These are phyloP conservation scores for Athalia circularis DNA, from an alignment of 2,888 invertebrate genomes.

Conservation along the genomic window DNA sequence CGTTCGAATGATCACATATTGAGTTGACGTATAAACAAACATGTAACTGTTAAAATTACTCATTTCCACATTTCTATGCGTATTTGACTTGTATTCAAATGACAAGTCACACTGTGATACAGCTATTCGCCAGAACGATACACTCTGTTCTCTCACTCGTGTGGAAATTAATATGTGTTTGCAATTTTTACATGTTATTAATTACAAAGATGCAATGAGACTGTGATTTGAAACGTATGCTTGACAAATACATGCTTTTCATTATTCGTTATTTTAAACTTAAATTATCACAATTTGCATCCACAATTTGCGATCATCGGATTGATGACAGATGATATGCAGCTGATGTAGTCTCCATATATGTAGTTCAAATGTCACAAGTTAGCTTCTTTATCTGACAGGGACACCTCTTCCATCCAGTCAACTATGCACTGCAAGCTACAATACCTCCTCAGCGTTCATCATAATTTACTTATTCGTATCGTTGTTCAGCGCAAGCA, in stretches of 20 bases:
- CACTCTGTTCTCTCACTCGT: background rate
- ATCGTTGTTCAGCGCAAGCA: too few relatives aligned
- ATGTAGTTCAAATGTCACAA: too few relatives aligned
- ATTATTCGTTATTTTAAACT: too few relatives aligned
- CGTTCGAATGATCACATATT: background rate
- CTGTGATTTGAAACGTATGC: background rate
- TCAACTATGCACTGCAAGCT: too few relatives aligned
- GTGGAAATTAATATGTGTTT: background rate
- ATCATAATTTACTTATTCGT: too few relatives aligned
- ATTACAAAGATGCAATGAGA: background rate
- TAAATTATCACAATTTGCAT: too few relatives aligned
- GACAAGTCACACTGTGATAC: background rate
- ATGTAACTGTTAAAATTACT: background rate
- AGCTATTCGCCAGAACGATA: constrained; percentile 8
- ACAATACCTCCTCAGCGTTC: too few relatives aligned
- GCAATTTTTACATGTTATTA: background rate
- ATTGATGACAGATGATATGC: too few relatives aligned
- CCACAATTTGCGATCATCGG: too few relatives aligned
- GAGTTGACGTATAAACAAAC: background rate
- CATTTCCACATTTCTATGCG: background rate
- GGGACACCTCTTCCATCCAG: too few relatives aligned
- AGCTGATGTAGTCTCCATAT: too few relatives aligned
- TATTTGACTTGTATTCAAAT: background rate
- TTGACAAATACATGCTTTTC: background rate
- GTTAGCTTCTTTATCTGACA: too few relatives aligned